Conservation (phyloP, 1,140 invertebrate species). For the Lepidurus couesii region DNA sequence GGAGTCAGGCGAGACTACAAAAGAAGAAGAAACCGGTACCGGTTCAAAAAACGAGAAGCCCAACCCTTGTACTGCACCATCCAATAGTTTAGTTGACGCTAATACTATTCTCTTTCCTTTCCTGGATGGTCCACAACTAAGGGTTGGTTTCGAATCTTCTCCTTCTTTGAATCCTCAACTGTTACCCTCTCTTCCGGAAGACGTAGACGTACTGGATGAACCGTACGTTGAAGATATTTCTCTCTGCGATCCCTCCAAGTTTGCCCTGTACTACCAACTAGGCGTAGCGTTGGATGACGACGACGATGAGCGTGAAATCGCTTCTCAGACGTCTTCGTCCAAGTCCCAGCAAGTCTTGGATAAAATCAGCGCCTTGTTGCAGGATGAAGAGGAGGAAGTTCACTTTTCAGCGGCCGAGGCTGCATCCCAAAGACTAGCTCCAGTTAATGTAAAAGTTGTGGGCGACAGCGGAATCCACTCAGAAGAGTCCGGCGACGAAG, state of each 20-base stretch:
- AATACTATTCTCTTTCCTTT: slow-evolving; percentile 41
- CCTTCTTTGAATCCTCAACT: neutral
- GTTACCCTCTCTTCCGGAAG: neutral
- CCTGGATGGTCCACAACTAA: slow-evolving; percentile 34
- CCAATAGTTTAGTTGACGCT: slow-evolving; percentile 42
- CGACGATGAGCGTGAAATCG: neutral
- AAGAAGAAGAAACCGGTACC: slow-evolving; percentile 41
- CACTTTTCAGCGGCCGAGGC: neutral
- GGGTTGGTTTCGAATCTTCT: slow-evolving; percentile 32
- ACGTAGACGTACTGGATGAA: neutral
- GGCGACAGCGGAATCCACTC: slow-evolving; percentile 27
- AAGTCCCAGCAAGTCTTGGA: slow-evolving; percentile 16
- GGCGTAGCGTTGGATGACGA: slow-evolving; percentile 33
- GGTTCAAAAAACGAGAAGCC: slow-evolving; percentile 52
- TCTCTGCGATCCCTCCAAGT: slow-evolving; percentile 34
- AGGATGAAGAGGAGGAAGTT: neutral
- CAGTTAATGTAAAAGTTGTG: neutral
- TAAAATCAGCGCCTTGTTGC: slow-evolving; percentile 8
- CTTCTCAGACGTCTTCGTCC: neutral
- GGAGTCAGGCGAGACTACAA: slow-evolving; percentile 34
- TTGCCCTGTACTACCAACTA: slow-evolving; percentile 33
- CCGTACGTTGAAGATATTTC: slow-evolving; percentile 12
- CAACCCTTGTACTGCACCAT: slow-evolving; percentile 55
- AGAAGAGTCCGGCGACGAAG: slow-evolving; percentile 25
- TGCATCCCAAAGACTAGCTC: neutral